These are phyloP conservation scores for Holotrichia oblita DNA, from an alignment of 1,140 invertebrate genomes.

Conservation along the genomic window DNA sequence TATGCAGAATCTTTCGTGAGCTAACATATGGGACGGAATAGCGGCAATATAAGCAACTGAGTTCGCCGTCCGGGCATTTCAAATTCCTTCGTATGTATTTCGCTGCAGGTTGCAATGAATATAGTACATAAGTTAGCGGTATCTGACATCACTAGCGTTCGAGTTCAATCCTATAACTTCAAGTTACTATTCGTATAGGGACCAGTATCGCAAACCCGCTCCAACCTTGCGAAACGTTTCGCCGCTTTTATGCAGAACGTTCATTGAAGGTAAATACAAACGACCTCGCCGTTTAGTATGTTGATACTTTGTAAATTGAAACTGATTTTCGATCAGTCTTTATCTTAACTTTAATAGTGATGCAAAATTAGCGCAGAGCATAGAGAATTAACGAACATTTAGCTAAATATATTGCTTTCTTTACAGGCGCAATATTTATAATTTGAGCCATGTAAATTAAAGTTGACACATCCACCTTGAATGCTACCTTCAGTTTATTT, in stretches of 20 bases:
- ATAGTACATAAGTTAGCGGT: constrained; percentile 18
- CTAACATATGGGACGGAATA: neutral
- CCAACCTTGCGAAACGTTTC: constrained; percentile 34
- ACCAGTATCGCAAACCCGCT: neutral
- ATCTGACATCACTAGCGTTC: constrained; percentile 25
- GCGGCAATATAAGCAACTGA: neutral
- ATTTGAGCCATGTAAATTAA: no score
- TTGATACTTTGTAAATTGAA: neutral
- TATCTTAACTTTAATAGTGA: no score
- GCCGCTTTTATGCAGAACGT: neutral
- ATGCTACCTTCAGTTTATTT: no score
- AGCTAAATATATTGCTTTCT: no score
- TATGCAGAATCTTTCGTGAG: constrained; percentile 7
- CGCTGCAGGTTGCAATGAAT: neutral
- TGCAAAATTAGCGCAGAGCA: no score
- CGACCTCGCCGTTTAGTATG: neutral
- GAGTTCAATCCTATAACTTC: neutral
- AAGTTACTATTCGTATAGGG: constrained; percentile 1
- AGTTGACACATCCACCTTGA: no score
- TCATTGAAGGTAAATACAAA: constrained; percentile 8
- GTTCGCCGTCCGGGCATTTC: constrained; percentile 26
- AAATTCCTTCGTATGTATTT: constrained; percentile 8
- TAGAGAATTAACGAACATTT: no score
- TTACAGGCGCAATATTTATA: no score
- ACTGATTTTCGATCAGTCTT: no score